These are phyloP conservation scores for Threskiornis aethiopicus DNA, from an alignment of 2,797 vertebrate species.

Conservation along the genomic window DNA sequence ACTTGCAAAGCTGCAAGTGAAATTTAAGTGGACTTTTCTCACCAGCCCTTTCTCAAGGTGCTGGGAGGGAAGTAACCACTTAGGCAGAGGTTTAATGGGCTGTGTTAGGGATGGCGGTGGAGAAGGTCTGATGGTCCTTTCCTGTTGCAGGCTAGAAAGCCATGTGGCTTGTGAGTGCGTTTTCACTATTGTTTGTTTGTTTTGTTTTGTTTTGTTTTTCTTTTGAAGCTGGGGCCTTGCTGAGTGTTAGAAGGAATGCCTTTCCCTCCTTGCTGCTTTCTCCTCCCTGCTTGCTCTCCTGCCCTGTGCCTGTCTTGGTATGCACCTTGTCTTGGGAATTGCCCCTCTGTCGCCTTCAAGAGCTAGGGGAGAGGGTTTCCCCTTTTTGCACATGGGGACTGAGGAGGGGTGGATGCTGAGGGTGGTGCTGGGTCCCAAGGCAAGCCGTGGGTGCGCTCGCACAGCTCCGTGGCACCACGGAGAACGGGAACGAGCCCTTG, in stretches of 20 bases:
- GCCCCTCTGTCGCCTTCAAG: not conserved
- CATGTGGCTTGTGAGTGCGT: too few relatives aligned
- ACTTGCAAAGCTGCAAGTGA: not conserved
- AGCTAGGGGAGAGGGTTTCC: not conserved
- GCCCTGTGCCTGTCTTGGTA: not conserved
- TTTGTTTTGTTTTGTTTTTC: not conserved
- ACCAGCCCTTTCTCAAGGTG: not conserved
- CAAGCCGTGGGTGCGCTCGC: too few relatives aligned
- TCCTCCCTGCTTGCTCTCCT: not conserved
- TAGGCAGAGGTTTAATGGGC: not conserved
- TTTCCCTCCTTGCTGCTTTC: not conserved
- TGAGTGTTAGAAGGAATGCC: not conserved
- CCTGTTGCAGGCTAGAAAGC: not conserved
- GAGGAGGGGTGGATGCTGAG: not conserved
- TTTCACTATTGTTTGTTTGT: not conserved
- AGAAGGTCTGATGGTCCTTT: not conserved
- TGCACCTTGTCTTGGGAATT: not conserved
- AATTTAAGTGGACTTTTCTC: not conserved
- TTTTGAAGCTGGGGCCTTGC: not conserved
- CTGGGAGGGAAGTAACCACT: not conserved
- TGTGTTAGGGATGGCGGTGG: fast-evolving
- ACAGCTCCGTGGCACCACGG: fast-evolving
- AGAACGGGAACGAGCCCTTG: not conserved
- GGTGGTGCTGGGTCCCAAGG: not conserved
- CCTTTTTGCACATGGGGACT: not conserved